Evolutionary conservation across 2,888 invertebrate genomes (phyloP).

Genomic region (Drosophila mimica): DNA sequence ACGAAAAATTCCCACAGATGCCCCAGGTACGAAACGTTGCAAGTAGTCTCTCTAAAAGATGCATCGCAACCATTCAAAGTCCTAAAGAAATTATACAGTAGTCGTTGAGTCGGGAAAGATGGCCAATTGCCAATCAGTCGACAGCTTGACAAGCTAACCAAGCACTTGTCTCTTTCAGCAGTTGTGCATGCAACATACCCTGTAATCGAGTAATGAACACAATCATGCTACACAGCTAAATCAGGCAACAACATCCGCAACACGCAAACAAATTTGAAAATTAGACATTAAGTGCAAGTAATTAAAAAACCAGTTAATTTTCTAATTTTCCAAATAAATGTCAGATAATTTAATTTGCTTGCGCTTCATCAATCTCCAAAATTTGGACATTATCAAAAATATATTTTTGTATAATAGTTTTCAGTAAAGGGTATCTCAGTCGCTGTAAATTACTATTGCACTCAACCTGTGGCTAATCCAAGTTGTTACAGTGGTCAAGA

Average conservation of each 20-base stretch:
- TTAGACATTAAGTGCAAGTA: background rate
- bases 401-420: background rate
- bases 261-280: background rate
- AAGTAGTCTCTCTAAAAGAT: constrained; percentile 60
- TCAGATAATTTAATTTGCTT: background rate
- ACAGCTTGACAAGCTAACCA: constrained; percentile 52
- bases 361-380: background rate
- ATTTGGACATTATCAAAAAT: background rate
- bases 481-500: constrained; percentile 31
- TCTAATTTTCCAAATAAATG: background rate
- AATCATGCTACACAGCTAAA: background rate
- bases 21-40: constrained; percentile 63
- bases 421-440: constrained; percentile 2
- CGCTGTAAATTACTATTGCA: background rate
- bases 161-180: constrained; percentile 10
- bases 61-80: constrained; percentile 54
- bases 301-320: background rate
- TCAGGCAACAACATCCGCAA: background rate
- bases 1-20: constrained; percentile 74
- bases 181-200: constrained; percentile 32
- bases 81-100: constrained; percentile 52
- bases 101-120: background rate
- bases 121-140: constrained; percentile 36
- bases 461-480: background rate
- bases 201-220: background rate